Evolutionary conservation across 2,888 invertebrate genomes (phyloP).

Genomic region (Synergus umbraculus): DNA sequence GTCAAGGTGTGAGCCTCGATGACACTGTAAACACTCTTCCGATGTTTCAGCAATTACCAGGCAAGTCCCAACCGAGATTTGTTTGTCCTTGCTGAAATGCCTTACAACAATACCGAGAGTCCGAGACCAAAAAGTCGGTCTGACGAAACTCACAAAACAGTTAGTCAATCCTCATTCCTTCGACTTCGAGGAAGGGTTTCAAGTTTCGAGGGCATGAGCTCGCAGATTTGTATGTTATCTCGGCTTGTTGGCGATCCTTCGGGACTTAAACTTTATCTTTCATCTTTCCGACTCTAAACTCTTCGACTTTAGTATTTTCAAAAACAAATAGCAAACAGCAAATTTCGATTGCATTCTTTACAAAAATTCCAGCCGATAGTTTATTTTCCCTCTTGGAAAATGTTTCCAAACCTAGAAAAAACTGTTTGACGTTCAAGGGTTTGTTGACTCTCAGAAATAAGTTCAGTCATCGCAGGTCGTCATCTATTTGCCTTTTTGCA

Average conservation of each 20-base stretch:
- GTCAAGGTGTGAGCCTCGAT: slow-evolving; percentile 63
- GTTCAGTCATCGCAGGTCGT: too few species aligned
- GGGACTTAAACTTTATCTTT: neutral
- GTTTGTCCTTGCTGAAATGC: slow-evolving; percentile 66
- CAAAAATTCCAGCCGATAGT: neutral
- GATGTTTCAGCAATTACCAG: slow-evolving; percentile 72
- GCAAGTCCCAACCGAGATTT: slow-evolving; percentile 59
- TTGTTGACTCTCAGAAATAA: neutral
- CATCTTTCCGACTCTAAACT: neutral
- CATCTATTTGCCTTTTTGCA: too few species aligned
- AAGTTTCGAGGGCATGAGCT: slow-evolving; percentile 32
- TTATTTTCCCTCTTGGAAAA: neutral
- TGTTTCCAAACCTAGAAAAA: neutral
- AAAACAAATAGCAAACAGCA: slow-evolving; percentile 1
- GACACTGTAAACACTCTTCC: slow-evolving; percentile 71
- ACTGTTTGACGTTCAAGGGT: neutral
- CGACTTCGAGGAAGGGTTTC: slow-evolving; percentile 13
- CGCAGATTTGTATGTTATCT: slow-evolving; percentile 29
- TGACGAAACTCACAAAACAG: slow-evolving; percentile 13
- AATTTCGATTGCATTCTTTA: slow-evolving; percentile 6
- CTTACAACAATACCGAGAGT: slow-evolving; percentile 63
- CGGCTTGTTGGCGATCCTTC: neutral
- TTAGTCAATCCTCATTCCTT: neutral
- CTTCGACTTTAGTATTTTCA: neutral
- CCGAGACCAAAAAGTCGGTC: slow-evolving; percentile 16